Conservation (phyloP, 2,888 invertebrate species). For the Lochmaea crataegi region DNA sequence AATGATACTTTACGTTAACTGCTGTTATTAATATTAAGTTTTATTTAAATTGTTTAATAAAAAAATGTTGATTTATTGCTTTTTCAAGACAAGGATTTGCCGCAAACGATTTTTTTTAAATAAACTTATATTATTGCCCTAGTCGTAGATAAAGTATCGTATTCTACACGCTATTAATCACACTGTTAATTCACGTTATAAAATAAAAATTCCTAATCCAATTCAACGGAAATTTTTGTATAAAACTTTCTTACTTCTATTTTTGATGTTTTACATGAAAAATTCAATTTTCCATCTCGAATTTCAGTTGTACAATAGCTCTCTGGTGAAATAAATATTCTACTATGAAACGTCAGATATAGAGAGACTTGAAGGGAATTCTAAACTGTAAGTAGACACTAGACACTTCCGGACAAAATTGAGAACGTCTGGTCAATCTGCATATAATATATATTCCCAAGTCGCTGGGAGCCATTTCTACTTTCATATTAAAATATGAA, state of each 20-base stretch:
- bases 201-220: not conserved
- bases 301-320: constrained; percentile 2
- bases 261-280: constrained; percentile 1
- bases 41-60: constrained; percentile 1
- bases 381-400: constrained; percentile 18
- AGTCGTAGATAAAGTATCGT: too few species aligned
- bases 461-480: constrained; percentile 15
- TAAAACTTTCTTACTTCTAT: not conserved
- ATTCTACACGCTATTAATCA: too few species aligned
- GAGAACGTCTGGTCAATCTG: constrained; percentile 7
- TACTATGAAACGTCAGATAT: not conserved
- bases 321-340: constrained; percentile 5
- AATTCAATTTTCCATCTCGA: constrained; percentile 1
- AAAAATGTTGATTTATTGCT: constrained; percentile 21
- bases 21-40: constrained; percentile 24
- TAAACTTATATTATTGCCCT: too few species aligned
- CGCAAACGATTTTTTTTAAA: too few species aligned
- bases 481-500: constrained; percentile 11
- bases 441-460: constrained; percentile 4
- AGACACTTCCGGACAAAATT: constrained; percentile 2
- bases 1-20: constrained; percentile 28
- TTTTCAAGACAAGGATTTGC: not conserved
- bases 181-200: not conserved
- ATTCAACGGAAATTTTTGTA: not conserved
- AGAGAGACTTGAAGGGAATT: constrained; percentile 29